A percentile compares a stretch with the other conserved stretches of the same genome.
These are phyloP conservation scores for Anomalospiza imberbis DNA, from an alignment of 2,797 vertebrate genomes.

Conservation along the genomic window DNA sequence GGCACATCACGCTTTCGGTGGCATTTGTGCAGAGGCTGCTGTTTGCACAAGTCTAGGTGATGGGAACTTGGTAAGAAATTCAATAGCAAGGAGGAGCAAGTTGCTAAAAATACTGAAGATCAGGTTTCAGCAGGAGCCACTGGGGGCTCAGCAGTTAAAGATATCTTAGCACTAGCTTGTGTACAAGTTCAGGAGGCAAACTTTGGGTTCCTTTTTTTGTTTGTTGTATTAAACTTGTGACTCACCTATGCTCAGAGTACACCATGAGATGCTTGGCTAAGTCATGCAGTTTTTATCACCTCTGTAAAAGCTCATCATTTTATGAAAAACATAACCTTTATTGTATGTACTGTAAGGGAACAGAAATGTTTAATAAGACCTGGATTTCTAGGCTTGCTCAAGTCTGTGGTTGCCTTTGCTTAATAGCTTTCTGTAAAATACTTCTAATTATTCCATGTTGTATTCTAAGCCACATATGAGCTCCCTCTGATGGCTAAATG, in stretches of 20 bases:
- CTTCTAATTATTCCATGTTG: background rate
- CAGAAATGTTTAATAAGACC: background rate
- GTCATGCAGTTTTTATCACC: background rate
- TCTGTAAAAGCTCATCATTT: background rate
- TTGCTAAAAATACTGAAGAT: conserved; percentile 41
- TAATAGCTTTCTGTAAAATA: background rate
- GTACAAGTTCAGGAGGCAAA: background rate
- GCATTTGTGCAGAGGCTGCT: conserved; percentile 27
- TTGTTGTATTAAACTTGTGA: background rate
- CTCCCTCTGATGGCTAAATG: conserved; percentile 52
- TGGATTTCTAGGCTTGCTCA: background rate
- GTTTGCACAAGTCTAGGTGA: background rate
- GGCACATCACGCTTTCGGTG: background rate
- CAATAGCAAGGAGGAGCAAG: conserved; percentile 29
- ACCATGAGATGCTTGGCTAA: background rate
- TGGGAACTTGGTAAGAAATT: conserved; percentile 23
- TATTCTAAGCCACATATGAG: background rate
- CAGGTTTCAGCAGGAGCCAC: background rate
- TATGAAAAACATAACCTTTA: background rate
- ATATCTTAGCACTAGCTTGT: background rate
- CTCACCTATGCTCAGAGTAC: background rate
- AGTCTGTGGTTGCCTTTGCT: background rate
- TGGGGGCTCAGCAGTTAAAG: background rate
- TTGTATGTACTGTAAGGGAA: background rate
- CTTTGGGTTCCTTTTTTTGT: background rate